Base-by-base conservation (phyloP, 2,797 vertebrate genomes). In the Delichon dasypus region DNA sequence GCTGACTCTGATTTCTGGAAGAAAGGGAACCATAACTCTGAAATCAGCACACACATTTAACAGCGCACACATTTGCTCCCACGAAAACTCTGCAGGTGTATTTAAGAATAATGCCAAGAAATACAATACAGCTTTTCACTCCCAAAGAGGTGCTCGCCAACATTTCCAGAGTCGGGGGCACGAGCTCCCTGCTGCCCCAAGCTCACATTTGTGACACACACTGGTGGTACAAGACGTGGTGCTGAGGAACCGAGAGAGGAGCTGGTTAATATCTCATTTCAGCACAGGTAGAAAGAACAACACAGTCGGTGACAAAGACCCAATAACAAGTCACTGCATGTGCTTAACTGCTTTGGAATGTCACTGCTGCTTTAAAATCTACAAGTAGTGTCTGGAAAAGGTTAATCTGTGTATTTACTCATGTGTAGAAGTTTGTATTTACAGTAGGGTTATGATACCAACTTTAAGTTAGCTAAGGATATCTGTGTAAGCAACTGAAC, bases 351-450 rank as follows among this genome's bases (percentile, higher is more conserved):
- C 93, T 95, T 87, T 80, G 89, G 87, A 97, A 96, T 97, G 96
- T 96, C 90, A 96, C 85, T 66, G 84, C 82, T 93, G 94, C 96
- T 97, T 97, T 94, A 94, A 97, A 97, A 98, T 97, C 96, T 97
- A 96, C 91, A 98, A 95, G 95, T 78, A 94, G 90, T 94, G 86
- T 64, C 96, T 97, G 94, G 93, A 97, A 98, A 97, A 97, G 95
- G 97, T 97, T 97, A 98, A 98, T 97, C 96, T 97, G 93, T n/a
- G 66, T 95, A 97, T 96, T 97, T 97, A 97, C 91, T 96, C 55
- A 36, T 85, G 92, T 95, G 95, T 90, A 97, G 95, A 96, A 97
- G 95, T 97, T 98, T 97, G 92, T 98, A 90, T 97, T 98, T 97
- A 98, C 96, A 97, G 75, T 94, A 96, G 93, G 84, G 91, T 97